phyloP scores from a whole-genome alignment of 2,113 vertebrate genomes.

The Ageneiosus marmoratus region DNA sequence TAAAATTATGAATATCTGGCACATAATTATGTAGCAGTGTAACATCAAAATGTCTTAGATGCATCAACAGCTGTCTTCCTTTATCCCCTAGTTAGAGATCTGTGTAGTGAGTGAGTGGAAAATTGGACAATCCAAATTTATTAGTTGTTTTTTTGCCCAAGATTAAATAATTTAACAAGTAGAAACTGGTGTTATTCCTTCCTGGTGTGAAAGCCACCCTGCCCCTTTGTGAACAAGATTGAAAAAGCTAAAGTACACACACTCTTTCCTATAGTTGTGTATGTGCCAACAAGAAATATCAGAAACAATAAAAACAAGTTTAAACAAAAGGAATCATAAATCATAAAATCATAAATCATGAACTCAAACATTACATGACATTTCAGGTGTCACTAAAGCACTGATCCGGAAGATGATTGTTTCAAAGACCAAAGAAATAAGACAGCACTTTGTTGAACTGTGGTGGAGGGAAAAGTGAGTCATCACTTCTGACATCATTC shows the following conservation, averaged over 20 bases:
- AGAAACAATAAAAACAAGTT: neutral
- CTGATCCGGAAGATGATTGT: neutral
- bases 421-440: constrained; percentile 36
- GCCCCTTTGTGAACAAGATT: neutral
- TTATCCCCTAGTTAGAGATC: no score
- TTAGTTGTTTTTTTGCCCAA: neutral
- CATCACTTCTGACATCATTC: constrained; percentile 39
- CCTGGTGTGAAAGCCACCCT: neutral
- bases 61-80: no score
- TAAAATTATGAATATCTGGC: no score
- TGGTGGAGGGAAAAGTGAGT: constrained; percentile 39
- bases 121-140: no score
- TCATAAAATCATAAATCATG: no score
- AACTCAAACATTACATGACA: constrained; percentile 20
- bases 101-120: no score
- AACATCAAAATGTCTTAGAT: no score
- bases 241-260: neutral
- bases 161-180: neutral
- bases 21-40: no score
- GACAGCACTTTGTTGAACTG: constrained; percentile 28
- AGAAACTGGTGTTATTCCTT: neutral
- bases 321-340: no score
- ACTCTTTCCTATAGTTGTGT: neutral
- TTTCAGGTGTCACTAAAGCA: constrained; percentile 12
- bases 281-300: neutral